These are phyloP conservation scores for Didymodactylos carnosus DNA, from an alignment of 2,888 invertebrate genomes.

Conservation along the genomic window DNA sequence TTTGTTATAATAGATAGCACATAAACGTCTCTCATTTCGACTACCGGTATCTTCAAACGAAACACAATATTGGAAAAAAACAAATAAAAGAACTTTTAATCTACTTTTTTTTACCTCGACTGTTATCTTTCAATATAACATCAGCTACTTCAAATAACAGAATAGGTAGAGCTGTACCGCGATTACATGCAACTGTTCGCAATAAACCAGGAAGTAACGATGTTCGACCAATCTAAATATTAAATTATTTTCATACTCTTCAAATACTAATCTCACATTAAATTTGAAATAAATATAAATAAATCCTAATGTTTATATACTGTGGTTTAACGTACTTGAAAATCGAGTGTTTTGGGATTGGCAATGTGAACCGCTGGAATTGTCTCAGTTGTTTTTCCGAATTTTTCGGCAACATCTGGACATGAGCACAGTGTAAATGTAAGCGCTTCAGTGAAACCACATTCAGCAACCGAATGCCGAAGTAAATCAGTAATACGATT, in stretches of 20 bases:
- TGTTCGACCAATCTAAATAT: slow-evolving; percentile 47
- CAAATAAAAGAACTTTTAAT: no score
- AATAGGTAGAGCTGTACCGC: slow-evolving; percentile 80
- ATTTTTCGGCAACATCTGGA: slow-evolving; percentile 68
- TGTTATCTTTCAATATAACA: slow-evolving; percentile 56
- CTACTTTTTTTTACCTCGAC: no score
- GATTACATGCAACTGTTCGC: slow-evolving; percentile 76
- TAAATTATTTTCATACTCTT: not conserved
- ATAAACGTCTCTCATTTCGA: slow-evolving; percentile 63
- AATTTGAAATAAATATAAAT: no score
- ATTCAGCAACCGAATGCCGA: slow-evolving; percentile 61
- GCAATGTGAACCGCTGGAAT: slow-evolving; percentile 69
- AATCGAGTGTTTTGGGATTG: slow-evolving; percentile 91
- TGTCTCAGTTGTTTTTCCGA: slow-evolving; percentile 50
- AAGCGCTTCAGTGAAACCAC: slow-evolving; percentile 83
- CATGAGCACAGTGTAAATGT: slow-evolving; percentile 66
- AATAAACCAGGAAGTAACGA: slow-evolving; percentile 69
- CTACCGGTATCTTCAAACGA: slow-evolving; percentile 54
- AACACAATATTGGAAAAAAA: no score
- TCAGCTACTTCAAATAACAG: slow-evolving; percentile 91
- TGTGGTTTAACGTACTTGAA: slow-evolving; percentile 48
- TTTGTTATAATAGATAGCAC: slow-evolving; percentile 77
- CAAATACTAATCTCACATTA: no score
- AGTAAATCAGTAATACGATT: slow-evolving; percentile 80
- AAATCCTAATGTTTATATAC: not conserved